phyloP scores from a whole-genome alignment of 2,113 vertebrate genomes.

The Danio rerio region GRCz12tu NC_133188.1:37627001-37627500 shows the following conservation, averaged over 20 bases:
- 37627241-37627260: not conserved
- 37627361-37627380: constrained; percentile 10
- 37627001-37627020: too few species aligned
- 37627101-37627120: too few species aligned
- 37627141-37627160: too few species aligned
- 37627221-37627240: too few species aligned
- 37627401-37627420: constrained; percentile 22
- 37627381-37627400: constrained; percentile 23
- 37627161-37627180: too few species aligned
- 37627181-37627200: too few species aligned
- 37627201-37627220: too few species aligned
- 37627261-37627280: not conserved
- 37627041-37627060: too few species aligned
- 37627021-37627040: too few species aligned
- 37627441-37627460: constrained; percentile 19
- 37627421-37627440: constrained; percentile 13
- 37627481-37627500: not conserved
- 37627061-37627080: too few species aligned
- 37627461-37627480: constrained; percentile 23
- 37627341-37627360: constrained; percentile 45
- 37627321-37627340: constrained; percentile 17
- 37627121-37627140: too few species aligned
- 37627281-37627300: not conserved
- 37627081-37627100: too few species aligned
- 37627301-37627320: constrained; percentile 18